Conservation (phyloP, 35 echinoderm and acorn worm genomes). For the Lytechinus pictus region DNA sequence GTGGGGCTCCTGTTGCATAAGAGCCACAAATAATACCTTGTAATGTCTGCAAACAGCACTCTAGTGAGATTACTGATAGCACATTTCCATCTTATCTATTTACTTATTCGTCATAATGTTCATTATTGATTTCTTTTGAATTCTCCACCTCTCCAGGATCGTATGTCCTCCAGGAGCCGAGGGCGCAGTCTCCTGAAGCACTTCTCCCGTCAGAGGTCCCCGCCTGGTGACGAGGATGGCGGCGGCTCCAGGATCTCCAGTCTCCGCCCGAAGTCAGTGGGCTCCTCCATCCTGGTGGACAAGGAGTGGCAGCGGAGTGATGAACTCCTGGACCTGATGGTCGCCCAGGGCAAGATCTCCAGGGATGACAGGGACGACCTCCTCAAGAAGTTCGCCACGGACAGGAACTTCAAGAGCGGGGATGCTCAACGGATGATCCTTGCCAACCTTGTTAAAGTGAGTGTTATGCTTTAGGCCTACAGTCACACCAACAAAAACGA, state of each 20-base stretch:
- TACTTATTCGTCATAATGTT: too few relatives aligned
- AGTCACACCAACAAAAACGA: too few relatives aligned
- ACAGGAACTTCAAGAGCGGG: slow-evolving; percentile 84
- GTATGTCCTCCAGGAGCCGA: slow-evolving; percentile 33
- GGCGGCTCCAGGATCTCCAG: not conserved
- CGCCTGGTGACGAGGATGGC: slow-evolving; percentile 5
- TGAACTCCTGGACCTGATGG: slow-evolving; percentile 90
- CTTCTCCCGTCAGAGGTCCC: slow-evolving; percentile 76
- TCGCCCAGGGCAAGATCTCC: slow-evolving; percentile 89
- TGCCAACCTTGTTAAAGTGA: slow-evolving; percentile 94
- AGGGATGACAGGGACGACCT: slow-evolving; percentile 80
- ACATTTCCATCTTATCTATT: too few relatives aligned
- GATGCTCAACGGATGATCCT: slow-evolving; percentile 96
- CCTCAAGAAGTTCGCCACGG: slow-evolving; percentile 84
- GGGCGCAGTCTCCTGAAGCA: slow-evolving; percentile 72
- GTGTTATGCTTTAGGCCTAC: not conserved
- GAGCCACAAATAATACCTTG: too few relatives aligned
- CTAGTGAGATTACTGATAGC: too few relatives aligned
- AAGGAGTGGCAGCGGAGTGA: slow-evolving; percentile 69
- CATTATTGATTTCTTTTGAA: too few relatives aligned
- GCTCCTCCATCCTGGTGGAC: slow-evolving; percentile 69
- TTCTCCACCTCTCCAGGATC: slow-evolving; percentile 20
- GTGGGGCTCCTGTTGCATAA: too few relatives aligned
- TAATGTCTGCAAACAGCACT: too few relatives aligned
- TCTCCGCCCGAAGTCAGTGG: slow-evolving; percentile 77